Conservation (phyloP, 2,797 vertebrate genomes). For the Emydoidea blandingii region DNA sequence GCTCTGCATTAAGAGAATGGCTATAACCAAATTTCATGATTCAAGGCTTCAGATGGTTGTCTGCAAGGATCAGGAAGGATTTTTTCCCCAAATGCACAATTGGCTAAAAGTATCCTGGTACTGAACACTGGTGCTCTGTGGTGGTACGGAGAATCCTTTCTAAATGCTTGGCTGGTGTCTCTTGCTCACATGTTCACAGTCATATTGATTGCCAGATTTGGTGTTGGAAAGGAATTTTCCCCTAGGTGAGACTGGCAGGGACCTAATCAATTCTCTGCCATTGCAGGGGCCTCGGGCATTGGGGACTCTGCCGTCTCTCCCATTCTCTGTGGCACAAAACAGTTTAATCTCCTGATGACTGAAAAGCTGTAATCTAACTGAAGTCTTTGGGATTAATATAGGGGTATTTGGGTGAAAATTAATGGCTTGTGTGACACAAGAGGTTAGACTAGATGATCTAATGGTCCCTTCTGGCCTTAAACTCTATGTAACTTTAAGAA, state of each 20-base stretch:
- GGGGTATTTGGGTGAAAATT: not conserved
- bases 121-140: not conserved
- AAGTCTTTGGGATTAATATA: not conserved
- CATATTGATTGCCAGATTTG: not conserved
- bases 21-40: not conserved
- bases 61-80: not conserved
- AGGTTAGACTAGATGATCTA: not conserved
- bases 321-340: not conserved
- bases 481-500: not conserved
- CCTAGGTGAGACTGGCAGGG: not conserved
- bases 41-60: not conserved
- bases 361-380: not conserved
- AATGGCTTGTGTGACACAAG: not conserved
- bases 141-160: not conserved
- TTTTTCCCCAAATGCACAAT: not conserved
- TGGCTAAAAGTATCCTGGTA: not conserved
- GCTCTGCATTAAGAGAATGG: not conserved
- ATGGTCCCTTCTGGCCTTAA: not conserved
- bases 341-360: not conserved
- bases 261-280: not conserved
- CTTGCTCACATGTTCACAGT: not conserved
- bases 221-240: not conserved
- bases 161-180: not conserved
- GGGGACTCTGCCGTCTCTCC: not conserved
- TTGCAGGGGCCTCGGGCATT: not conserved